These are phyloP conservation scores for Scopus umbretta DNA, from an alignment of 2,113 vertebrate species.

Conservation along the genomic window DNA sequence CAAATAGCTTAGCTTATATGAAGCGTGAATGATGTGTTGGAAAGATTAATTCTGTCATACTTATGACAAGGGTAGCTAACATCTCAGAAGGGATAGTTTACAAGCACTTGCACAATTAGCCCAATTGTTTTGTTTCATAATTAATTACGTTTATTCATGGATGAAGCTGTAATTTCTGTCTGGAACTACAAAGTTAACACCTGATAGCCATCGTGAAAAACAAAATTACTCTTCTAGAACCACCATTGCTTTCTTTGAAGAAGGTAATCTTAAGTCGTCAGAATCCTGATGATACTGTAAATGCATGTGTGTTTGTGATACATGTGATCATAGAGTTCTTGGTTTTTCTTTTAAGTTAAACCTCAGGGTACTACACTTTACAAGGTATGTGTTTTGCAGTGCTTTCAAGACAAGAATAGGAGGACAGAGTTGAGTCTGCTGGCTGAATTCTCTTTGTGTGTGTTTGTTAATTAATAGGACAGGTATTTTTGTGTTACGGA, in stretches of 20 bases:
- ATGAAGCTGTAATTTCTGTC: background rate
- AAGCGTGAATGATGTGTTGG: background rate
- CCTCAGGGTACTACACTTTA: background rate
- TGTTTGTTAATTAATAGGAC: background rate
- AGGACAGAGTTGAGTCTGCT: background rate
- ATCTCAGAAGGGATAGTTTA: constrained; percentile 12
- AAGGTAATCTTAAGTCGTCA: background rate
- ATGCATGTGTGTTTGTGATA: background rate
- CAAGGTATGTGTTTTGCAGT: background rate
- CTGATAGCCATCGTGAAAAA: background rate
- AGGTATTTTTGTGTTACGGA: background rate
- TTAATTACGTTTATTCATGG: constrained; percentile 11
- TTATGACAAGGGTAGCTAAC: background rate
- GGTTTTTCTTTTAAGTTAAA: background rate
- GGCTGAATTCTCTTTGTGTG: background rate
- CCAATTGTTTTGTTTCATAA: constrained; percentile 25
- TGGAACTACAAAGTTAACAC: background rate
- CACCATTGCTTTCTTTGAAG: background rate
- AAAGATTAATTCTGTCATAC: constrained; percentile 44
- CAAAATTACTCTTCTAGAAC: background rate
- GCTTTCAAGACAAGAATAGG: background rate
- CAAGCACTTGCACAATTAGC: constrained; percentile 5
- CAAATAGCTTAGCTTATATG: background rate
- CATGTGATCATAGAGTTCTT: background rate
- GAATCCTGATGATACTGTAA: background rate